Conservation (phyloP, 1,140 invertebrate species). For the Bombus superbus region DNA sequence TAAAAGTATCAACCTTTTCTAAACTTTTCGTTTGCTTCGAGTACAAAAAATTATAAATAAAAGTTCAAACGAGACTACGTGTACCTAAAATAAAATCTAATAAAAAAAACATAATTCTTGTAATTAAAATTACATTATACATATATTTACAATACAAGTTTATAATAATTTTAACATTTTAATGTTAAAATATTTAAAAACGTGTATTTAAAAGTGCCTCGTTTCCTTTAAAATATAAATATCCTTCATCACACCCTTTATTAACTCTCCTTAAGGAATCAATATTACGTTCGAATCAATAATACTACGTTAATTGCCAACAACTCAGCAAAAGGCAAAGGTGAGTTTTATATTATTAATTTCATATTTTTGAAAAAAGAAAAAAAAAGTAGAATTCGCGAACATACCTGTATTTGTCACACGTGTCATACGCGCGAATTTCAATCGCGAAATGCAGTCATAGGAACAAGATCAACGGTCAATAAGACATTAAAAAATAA, state of each 20-base stretch:
- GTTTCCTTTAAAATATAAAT: neutral
- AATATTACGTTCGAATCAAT: neutral
- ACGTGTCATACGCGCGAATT: neutral
- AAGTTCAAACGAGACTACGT: no score
- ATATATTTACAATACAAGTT: neutral
- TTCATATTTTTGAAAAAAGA: neutral
- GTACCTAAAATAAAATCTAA: neutral
- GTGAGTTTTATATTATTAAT: neutral
- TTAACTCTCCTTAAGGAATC: neutral
- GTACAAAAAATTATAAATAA: no score
- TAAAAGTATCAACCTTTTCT: neutral
- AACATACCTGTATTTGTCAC: neutral
- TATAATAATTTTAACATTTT: neutral
- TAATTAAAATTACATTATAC: neutral
- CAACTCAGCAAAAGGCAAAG: neutral
- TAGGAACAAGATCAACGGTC: conserved; percentile 1
- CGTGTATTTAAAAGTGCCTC: neutral
- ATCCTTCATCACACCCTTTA: neutral
- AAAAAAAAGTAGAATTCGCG: neutral
- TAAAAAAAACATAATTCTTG: neutral
- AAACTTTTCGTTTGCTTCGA: neutral
- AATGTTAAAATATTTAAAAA: neutral
- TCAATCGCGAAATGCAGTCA: neutral
- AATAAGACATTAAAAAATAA: conserved; percentile 6
- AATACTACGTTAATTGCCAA: neutral